Evolutionary conservation across 2,888 invertebrate species (phyloP), one percentile per base, ranked within the genome.

Genomic region (Cephonodes hylas): DNA sequence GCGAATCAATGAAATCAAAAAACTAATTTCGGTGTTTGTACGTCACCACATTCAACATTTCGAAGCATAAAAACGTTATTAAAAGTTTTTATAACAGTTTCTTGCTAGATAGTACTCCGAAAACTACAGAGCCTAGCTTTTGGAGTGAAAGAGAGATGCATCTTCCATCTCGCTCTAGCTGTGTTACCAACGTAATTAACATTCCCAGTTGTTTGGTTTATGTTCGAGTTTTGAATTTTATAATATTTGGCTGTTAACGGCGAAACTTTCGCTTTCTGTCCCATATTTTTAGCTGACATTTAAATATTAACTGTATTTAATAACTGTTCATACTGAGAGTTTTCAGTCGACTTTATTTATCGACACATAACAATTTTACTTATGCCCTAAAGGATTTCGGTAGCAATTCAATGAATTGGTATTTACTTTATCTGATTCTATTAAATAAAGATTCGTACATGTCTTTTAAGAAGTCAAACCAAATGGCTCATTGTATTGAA

Each of bases 291-390:
- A 27, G 31, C 27, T 53, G 53, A 53, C 31, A 53, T 53, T 53
- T 53, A 53, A 53, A 53, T 38, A 42, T 25, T 53, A 53, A 53
- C 53, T 53, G 53, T 53, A 31, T 31, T 45, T 45, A 20, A 20
- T 20, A 22, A 22, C 22, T 46, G 10, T 46, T 23, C 22, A 13
- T n/a, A n/a, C n/a, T n/a, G n/a, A n/a, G n/a, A n/a, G n/a, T n/a
- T n/a, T n/a, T n/a, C n/a, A n/a, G n/a, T n/a, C n/a, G n/a, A n/a
- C n/a, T n/a, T n/a, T n/a, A n/a, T n/a, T n/a, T n/a, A n/a, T n/a
- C n/a, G n/a, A n/a, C n/a, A n/a, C n/a, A n/a, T n/a, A n/a, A n/a
- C n/a, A n/a, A n/a, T n/a, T n/a, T n/a, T n/a, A n/a, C n/a, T n/a
- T n/a, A n/a, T n/a, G n/a, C n/a, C n/a, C n/a, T n/a, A n/a, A n/a